Conservation (phyloP, 2,888 invertebrate genomes). For the Oscheius sp. region DNA sequence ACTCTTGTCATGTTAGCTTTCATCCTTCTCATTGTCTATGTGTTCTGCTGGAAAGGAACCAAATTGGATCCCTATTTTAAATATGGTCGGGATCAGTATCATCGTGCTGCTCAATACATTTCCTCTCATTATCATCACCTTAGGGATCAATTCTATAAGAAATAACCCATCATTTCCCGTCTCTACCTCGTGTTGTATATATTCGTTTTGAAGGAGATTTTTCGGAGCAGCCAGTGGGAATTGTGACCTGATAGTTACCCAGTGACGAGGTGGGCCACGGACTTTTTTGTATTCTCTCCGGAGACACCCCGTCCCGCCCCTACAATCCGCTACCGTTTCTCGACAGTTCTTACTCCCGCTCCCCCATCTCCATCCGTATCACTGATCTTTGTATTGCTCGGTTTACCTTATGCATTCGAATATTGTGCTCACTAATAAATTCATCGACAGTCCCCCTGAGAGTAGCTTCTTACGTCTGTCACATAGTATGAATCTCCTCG, state of each 20-base stretch:
- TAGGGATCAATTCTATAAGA: conserved; percentile 4
- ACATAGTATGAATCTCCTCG: too few species aligned
- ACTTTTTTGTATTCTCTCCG: neutral
- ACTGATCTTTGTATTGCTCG: too few species aligned
- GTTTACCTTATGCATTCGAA: too few species aligned
- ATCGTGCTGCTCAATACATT: conserved; percentile 1
- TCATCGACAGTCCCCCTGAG: too few species aligned
- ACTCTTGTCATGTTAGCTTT: conserved; percentile 14
- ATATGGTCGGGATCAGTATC: conserved; percentile 2
- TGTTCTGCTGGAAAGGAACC: conserved; percentile 13
- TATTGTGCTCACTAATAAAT: too few species aligned
- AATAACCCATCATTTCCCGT: neutral
- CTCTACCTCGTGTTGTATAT: neutral
- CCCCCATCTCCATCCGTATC: too few species aligned
- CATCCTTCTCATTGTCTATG: conserved; percentile 6
- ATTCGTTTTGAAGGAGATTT: neutral
- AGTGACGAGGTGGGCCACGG: conserved; percentile 21
- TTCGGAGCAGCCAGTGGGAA: conserved; percentile 1
- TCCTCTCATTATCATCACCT: conserved; percentile 6
- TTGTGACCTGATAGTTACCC: conserved; percentile 12
- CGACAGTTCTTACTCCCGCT: too few species aligned
- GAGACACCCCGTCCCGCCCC: conserved; percentile 14
- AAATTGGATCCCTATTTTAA: neutral
- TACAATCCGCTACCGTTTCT: neutral
- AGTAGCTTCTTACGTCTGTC: too few species aligned